Percentiles rank a stretch among this genome's conserved stretches.
These are phyloP conservation scores for Chitala chitala DNA, from an alignment of 2,113 vertebrate genomes.

Conservation along the genomic window DNA sequence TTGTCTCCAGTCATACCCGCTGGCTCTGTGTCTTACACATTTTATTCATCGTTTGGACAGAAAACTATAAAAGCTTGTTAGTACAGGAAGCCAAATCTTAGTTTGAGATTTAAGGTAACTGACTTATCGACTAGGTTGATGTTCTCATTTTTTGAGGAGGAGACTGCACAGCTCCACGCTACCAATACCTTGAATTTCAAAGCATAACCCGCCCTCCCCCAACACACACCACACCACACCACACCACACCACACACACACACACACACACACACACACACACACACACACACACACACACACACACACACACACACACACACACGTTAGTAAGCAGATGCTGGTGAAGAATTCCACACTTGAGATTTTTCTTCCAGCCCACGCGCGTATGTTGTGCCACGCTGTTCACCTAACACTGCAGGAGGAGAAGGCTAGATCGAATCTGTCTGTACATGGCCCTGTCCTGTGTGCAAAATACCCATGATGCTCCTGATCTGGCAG, in stretches of 20 bases:
- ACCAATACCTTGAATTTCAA: not conserved
- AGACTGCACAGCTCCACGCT: not conserved
- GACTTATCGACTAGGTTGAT: not conserved
- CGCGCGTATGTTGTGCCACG: not conserved
- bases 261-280: too few species aligned
- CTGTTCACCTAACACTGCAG: not conserved
- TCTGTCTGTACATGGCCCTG: too few species aligned
- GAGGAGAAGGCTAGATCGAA: not conserved
- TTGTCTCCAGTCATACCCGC: not conserved
- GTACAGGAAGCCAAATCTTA: not conserved
- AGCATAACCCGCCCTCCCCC: too few species aligned
- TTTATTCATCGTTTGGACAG: not conserved
- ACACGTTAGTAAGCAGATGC: too few species aligned
- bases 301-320: too few species aligned
- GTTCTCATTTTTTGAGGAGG: not conserved
- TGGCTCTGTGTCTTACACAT: not conserved
- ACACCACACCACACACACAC: too few species aligned
- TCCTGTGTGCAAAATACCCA: not conserved
- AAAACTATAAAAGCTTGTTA: not conserved
- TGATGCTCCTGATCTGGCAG: not conserved
- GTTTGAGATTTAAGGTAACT: slow-evolving; percentile 5
- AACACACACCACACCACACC: too few species aligned
- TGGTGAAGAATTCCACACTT: too few species aligned
- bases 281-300: too few species aligned
- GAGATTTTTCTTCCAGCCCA: not conserved